A percentile compares a stretch with the other conserved stretches of the same genome.
Evolutionary conservation across 2,113 vertebrate species (phyloP).

Genomic region (Chaenogobius annularis): DNA sequence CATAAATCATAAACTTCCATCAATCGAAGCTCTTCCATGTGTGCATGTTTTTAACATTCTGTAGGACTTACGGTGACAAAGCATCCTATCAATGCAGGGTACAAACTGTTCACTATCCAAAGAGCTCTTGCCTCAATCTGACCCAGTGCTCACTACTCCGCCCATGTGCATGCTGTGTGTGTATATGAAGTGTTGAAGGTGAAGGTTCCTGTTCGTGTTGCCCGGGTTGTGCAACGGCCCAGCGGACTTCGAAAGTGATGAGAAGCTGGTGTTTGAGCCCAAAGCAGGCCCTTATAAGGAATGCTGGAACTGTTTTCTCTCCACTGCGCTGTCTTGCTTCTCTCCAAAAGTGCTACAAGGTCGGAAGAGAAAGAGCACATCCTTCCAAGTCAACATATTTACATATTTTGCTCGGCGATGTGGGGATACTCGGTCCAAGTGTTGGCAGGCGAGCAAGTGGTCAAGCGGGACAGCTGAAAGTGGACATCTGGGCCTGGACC

Average conservation of each 20-base stretch:
- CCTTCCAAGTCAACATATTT: conserved; percentile 83
- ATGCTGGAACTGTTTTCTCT: conserved; percentile 76
- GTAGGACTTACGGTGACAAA: conserved; percentile 32
- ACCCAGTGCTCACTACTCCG: conserved; percentile 34
- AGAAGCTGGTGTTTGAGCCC: conserved; percentile 77
- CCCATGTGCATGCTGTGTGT: conserved; percentile 27
- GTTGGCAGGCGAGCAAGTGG: conserved; percentile 71
- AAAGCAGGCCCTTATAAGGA: conserved; percentile 82
- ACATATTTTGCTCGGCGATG: conserved; percentile 77
- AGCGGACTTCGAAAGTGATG: conserved; percentile 73
- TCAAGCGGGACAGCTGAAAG: conserved; percentile 67
- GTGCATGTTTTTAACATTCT: conserved; percentile 39
- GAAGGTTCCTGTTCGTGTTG: conserved; percentile 60
- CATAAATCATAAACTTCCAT: too few relatives aligned
- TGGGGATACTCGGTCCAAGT: conserved; percentile 68
- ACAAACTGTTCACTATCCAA: conserved; percentile 30
- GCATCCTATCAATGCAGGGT: conserved; percentile 36
- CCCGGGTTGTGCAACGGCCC: conserved; percentile 67
- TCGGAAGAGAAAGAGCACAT: conserved; percentile 74
- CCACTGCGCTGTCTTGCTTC: conserved; percentile 71
- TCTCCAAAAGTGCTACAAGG: conserved; percentile 73
- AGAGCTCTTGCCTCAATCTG: conserved; percentile 40
- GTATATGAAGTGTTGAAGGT: conserved; percentile 50
- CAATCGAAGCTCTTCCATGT: background rate
- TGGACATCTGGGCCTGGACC: conserved; percentile 68